Conservation (phyloP, 2,888 invertebrate genomes). For the Drosophila rubida region DNA sequence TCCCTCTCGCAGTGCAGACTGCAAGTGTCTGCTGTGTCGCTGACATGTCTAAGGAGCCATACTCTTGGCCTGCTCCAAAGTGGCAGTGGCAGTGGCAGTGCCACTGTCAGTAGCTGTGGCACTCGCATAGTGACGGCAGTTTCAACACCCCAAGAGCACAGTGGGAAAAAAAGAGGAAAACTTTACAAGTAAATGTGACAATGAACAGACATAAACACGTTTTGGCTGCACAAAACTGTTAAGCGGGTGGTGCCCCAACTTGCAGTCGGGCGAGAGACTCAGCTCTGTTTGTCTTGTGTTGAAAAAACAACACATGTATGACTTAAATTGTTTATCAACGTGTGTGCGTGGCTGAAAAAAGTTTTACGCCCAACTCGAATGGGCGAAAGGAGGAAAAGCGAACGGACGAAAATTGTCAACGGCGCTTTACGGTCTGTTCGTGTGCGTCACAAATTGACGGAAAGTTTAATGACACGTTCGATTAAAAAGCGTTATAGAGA, state of each 20-base stretch:
- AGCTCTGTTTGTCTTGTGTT: conserved; percentile 57
- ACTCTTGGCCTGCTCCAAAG: conserved; percentile 63
- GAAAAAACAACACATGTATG: conserved; percentile 71
- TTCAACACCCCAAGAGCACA: background rate
- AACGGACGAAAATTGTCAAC: conserved; percentile 38
- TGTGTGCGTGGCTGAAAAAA: conserved; percentile 39
- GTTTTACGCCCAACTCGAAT: conserved; percentile 47
- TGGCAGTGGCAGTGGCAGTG: conserved; percentile 51
- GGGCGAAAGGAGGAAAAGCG: conserved; percentile 1
- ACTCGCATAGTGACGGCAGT: conserved; percentile 20
- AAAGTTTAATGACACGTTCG: conserved; percentile 71
- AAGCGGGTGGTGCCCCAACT: conserved; percentile 26
- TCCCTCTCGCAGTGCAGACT: conserved; percentile 40
- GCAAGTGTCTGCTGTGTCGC: conserved; percentile 67
- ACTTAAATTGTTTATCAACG: conserved; percentile 71
- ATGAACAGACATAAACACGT: conserved; percentile 79
- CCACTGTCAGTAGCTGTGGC: conserved; percentile 23
- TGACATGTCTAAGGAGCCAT: conserved; percentile 72
- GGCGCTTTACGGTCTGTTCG: conserved; percentile 41
- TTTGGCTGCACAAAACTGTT: conserved; percentile 67
- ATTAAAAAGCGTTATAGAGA: conserved; percentile 53
- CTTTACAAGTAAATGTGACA: conserved; percentile 76
- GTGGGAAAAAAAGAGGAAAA: conserved; percentile 38
- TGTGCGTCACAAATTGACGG: conserved; percentile 65
- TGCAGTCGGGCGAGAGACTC: conserved; percentile 5